These are phyloP conservation scores for Sander vitreus DNA, from an alignment of 2,113 vertebrate genomes.

Conservation along the genomic window DNA sequence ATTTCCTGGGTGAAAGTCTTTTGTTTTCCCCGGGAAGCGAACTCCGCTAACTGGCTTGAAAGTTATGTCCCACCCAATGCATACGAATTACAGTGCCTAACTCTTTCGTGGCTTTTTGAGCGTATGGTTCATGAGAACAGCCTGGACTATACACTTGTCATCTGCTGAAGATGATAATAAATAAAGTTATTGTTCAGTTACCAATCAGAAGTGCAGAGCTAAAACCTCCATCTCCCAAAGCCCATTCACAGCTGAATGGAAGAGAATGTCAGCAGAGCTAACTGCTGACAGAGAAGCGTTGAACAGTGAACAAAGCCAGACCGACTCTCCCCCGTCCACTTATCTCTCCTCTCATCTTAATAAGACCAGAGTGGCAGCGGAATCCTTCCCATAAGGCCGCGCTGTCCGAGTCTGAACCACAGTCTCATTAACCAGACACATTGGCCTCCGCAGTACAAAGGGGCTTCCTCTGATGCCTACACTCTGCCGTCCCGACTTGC, in stretches of 20 bases:
- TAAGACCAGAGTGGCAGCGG: slow-evolving; percentile 29
- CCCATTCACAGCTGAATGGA: not conserved
- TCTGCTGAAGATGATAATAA: not conserved
- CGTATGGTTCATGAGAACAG: too few relatives aligned
- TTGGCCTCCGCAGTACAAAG: slow-evolving; percentile 32
- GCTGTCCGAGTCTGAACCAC: slow-evolving; percentile 32
- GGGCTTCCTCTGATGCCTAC: slow-evolving; percentile 29
- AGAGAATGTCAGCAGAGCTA: slow-evolving; percentile 3
- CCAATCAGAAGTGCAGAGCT: not conserved
- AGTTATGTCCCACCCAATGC: too few relatives aligned
- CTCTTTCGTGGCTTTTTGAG: too few relatives aligned
- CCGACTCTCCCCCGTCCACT: slow-evolving; percentile 19
- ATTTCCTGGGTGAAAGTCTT: too few relatives aligned
- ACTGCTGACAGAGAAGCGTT: not conserved
- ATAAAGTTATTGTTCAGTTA: not conserved
- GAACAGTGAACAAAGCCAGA: slow-evolving; percentile 26
- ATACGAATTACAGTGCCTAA: too few relatives aligned
- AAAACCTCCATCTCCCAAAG: not conserved
- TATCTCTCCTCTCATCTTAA: slow-evolving; percentile 59
- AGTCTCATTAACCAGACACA: slow-evolving; percentile 46
- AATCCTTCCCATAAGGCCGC: slow-evolving; percentile 36
- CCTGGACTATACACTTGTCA: not conserved
- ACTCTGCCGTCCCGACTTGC: not conserved
- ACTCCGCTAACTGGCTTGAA: too few relatives aligned
- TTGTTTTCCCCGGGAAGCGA: too few relatives aligned